Conservation (phyloP, 2,888 invertebrate genomes). For the Resseliella maxima region DNA sequence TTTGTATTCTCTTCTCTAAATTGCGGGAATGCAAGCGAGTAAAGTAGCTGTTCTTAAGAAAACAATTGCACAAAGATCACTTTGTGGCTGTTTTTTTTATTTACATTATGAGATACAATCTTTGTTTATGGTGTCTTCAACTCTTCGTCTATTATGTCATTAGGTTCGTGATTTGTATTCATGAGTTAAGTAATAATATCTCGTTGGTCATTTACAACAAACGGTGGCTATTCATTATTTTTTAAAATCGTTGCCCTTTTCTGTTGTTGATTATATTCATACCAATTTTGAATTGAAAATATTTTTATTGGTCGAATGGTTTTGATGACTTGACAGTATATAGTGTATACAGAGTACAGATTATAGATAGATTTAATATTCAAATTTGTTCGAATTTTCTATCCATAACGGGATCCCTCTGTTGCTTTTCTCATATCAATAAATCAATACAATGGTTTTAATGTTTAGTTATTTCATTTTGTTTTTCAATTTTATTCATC, state of each 20-base stretch:
- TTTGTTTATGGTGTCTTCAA: neutral
- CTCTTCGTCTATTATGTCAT: neutral
- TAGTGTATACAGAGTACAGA: too few relatives aligned
- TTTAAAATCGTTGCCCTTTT: neutral
- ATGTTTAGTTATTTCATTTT: neutral
- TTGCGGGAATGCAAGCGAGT: neutral
- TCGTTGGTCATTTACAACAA: neutral
- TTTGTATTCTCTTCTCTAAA: too few relatives aligned
- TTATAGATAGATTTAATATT: too few relatives aligned
- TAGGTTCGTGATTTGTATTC: neutral
- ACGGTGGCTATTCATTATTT: slow-evolving; percentile 1
- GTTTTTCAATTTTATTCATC: neutral
- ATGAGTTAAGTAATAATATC: neutral
- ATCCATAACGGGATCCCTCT: too few relatives aligned
- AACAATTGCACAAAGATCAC: slow-evolving; percentile 2
- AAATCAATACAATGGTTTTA: neutral
- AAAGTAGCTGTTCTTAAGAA: neutral
- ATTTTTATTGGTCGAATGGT: neutral
- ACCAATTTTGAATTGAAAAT: neutral
- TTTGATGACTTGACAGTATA: too few relatives aligned
- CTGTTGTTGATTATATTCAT: neutral
- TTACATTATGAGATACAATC: neutral
- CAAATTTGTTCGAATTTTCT: too few relatives aligned
- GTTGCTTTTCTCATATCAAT: neutral
- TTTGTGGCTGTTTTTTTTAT: neutral